These are phyloP conservation scores for Neotoma lepida DNA, from an alignment of 2,113 vertebrate genomes.

Conservation along the genomic window DNA sequence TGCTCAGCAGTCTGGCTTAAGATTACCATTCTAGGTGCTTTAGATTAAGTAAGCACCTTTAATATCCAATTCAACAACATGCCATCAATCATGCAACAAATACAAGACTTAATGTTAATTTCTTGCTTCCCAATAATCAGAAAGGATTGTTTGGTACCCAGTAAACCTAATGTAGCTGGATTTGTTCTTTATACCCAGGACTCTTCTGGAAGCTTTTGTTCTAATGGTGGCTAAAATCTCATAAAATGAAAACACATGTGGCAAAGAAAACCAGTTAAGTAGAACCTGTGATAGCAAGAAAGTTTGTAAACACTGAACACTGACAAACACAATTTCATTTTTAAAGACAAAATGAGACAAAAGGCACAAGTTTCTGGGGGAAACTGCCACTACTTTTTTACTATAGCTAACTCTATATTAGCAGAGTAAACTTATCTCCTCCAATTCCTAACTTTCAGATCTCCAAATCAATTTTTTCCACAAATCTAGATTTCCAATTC, in stretches of 20 bases:
- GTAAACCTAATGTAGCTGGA: neutral
- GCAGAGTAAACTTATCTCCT: constrained; percentile 2
- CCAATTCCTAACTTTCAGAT: constrained; percentile 9
- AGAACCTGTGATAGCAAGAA: constrained; percentile 15
- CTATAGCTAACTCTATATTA: neutral
- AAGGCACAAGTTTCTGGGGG: neutral
- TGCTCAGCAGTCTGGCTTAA: neutral
- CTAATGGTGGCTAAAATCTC: neutral
- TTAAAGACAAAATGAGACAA: neutral
- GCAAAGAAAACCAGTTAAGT: constrained; percentile 14
- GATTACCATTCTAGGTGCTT: neutral
- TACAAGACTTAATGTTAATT: constrained; percentile 2
- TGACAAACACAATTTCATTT: constrained; percentile 12
- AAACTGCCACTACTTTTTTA: neutral
- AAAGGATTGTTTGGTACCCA: neutral
- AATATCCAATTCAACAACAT: neutral
- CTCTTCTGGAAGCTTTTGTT: constrained; percentile 32
- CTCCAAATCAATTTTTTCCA: constrained; percentile 2
- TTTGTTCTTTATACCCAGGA: neutral
- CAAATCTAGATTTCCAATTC: neutral
- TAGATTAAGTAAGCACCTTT: neutral
- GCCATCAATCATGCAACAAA: neutral
- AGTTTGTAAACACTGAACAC: neutral
- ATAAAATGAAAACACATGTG: neutral
- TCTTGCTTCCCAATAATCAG: constrained; percentile 39